A percentile compares a stretch with the other conserved stretches of the same genome.
Evolutionary conservation across 2,113 vertebrate genomes (phyloP).

Genomic region (Tenebrosternarchus preto): DNA sequence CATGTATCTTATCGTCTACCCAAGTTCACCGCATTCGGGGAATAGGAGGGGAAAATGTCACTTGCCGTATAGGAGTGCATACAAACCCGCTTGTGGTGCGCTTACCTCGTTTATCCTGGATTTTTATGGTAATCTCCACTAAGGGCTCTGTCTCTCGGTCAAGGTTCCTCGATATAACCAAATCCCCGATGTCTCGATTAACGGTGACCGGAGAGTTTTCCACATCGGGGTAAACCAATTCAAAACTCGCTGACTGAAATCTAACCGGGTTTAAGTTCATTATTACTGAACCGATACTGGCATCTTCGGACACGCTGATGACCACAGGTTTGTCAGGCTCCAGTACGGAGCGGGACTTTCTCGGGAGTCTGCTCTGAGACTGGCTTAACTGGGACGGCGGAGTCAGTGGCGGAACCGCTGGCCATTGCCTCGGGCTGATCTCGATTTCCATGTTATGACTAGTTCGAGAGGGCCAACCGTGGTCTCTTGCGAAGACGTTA

Average conservation of each 20-base stretch:
- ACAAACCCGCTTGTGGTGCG: too few species aligned
- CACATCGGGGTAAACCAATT: constrained; percentile 76
- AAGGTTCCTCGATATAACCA: constrained; percentile 76
- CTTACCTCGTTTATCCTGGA: constrained; percentile 81
- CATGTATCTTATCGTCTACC: too few species aligned
- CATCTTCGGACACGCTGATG: constrained; percentile 81
- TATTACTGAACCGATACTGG: constrained; percentile 77
- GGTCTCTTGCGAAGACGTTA: constrained; percentile 80
- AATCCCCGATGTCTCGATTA: constrained; percentile 77
- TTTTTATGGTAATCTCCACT: constrained; percentile 79
- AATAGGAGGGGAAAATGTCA: too few species aligned
- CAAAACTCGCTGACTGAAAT: constrained; percentile 74
- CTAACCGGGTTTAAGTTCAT: constrained; percentile 74
- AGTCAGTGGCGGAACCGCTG: constrained; percentile 41
- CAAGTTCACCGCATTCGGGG: too few species aligned
- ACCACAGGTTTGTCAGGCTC: constrained; percentile 68
- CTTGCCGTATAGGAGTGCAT: too few species aligned
- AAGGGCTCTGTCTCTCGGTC: constrained; percentile 79
- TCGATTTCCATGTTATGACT: constrained; percentile 75
- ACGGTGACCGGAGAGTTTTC: constrained; percentile 78
- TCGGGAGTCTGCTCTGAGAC: constrained; percentile 34
- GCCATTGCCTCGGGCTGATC: constrained; percentile 75
- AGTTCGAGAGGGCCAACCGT: constrained; percentile 79
- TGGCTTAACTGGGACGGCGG: not conserved
- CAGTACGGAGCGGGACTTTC: constrained; percentile 68